A percentile compares a stretch with the other conserved stretches of the same genome.
Evolutionary conservation across 2,888 invertebrate species (phyloP).

Genomic region (Miltochrista miniata): DNA sequence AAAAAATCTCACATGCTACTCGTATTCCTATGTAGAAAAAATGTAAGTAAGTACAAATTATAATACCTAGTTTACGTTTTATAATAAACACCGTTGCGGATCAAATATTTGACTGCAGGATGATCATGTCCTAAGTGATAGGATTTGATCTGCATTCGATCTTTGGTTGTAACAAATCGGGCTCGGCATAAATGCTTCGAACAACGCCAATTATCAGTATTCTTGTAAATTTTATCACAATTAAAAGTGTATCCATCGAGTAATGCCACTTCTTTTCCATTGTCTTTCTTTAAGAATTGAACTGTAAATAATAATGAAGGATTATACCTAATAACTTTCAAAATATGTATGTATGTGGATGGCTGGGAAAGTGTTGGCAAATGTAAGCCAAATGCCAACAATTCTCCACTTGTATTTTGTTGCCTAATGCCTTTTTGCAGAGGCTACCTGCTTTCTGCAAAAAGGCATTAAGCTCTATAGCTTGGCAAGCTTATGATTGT

Average conservation of each 20-base stretch:
- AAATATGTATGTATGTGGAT: neutral
- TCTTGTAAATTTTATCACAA: neutral
- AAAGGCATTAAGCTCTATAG: too few relatives aligned
- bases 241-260: slow-evolving; percentile 30
- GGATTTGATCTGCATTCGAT: slow-evolving; percentile 1
- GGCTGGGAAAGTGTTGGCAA: too few relatives aligned
- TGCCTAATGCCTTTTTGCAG: too few relatives aligned
- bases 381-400: too few relatives aligned
- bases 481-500: neutral
- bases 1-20: too few relatives aligned
- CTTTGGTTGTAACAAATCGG: slow-evolving; percentile 11
- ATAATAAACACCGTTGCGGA: neutral
- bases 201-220: slow-evolving; percentile 1
- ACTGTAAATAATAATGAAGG: slow-evolving; percentile 23
- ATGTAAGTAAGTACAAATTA: too few relatives aligned
- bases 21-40: too few relatives aligned
- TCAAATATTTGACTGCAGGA: neutral
- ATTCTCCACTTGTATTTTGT: too few relatives aligned
- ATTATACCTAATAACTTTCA: neutral
- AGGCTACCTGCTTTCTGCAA: too few relatives aligned
- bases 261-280: slow-evolving; percentile 29
- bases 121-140: neutral
- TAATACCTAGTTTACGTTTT: too few relatives aligned
- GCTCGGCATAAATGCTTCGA: slow-evolving; percentile 17
- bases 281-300: slow-evolving; percentile 18